These are phyloP conservation scores for Pipa parva DNA, from an alignment of 2,113 vertebrate genomes.

Conservation along the genomic window DNA sequence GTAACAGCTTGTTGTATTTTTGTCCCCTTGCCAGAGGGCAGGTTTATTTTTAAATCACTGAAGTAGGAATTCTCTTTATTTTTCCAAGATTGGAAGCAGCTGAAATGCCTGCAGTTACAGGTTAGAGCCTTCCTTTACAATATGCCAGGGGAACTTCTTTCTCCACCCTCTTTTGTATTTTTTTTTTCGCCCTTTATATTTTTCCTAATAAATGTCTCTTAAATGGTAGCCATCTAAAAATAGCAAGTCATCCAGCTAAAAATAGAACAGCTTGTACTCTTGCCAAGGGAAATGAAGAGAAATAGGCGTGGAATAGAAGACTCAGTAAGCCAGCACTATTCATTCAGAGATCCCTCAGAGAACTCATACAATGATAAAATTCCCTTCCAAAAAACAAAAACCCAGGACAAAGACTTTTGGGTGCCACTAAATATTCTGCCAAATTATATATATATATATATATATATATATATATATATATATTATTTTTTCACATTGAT, in stretches of 20 bases:
- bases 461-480: conserved; percentile 50
- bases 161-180: conserved; percentile 66
- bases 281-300: conserved; percentile 91
- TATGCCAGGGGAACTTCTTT: conserved; percentile 61
- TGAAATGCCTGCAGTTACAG: conserved; percentile 75
- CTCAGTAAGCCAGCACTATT: conserved; percentile 79
- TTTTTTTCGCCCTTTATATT: conserved; percentile 57
- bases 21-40: conserved; percentile 68
- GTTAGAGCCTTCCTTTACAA: conserved; percentile 71
- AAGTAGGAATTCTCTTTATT: conserved; percentile 78
- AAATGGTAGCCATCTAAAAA: conserved; percentile 92
- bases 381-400: conserved; percentile 64
- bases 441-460: conserved; percentile 48
- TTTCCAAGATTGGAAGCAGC: conserved; percentile 78
- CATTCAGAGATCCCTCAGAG: conserved; percentile 78
- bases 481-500: conserved; percentile 60
- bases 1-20: conserved; percentile 82
- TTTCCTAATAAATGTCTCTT: conserved; percentile 85
- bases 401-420: conserved; percentile 76
- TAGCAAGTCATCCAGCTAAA: conserved; percentile 87
- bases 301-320: conserved; percentile 84
- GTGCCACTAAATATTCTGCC: conserved; percentile 86
- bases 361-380: conserved; percentile 68
- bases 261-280: conserved; percentile 81
- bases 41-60: conserved; percentile 83